Base-by-base conservation (phyloP, 2,797 vertebrate species). In the Pelobates cultripes region DNA sequence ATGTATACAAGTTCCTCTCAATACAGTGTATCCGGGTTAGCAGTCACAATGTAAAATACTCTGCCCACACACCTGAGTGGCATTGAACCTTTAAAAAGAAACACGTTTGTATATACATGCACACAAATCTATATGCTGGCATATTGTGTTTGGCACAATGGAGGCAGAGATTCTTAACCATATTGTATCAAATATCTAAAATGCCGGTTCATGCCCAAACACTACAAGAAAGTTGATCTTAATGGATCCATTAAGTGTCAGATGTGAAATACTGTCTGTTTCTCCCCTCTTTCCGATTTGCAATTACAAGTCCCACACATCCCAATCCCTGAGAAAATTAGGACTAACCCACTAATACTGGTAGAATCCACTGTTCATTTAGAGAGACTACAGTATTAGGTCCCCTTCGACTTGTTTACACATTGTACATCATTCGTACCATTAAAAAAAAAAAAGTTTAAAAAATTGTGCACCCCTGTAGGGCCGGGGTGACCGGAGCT, bases 101-200 rank as follows among this genome's bases (percentile, higher is more conserved):
- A 78, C 17, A 43, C 15, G 72, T 28, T 66, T 40, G 15, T 45
- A 69, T 57, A 74, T 60, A 73, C 42, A 78, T 43, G 53, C 40
- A 73, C 40, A 73, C 15, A 60, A 43, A 55, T 61, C 17, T 71
- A 64, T 78, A 78, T 28, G 8, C 75, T 73, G 75, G 75, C 75
- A 60, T 64, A 78, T 28, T 28, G 2, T 86, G 86, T 89, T 88
- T 86, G 91, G 81, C 81, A 83, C 81, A 71, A 45, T 88, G 88
- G 87, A 87, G 86, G 86, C 28, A 28, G 28, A 28, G 28, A 2
- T 83, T 86, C 77, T 86, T 81, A 88, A 89, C 63, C 41, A 73
- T 12, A 44, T 13, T 63, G 41, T 44, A 71, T 51, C 71, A 28
- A 66, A 15, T 1, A 80, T 14, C 45, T 53, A 43, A 6, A 43